Percentiles rank a stretch among this genome's conserved stretches.
Conservation (phyloP, 2,797 vertebrate genomes). For the Coreius guichenoti region DNA sequence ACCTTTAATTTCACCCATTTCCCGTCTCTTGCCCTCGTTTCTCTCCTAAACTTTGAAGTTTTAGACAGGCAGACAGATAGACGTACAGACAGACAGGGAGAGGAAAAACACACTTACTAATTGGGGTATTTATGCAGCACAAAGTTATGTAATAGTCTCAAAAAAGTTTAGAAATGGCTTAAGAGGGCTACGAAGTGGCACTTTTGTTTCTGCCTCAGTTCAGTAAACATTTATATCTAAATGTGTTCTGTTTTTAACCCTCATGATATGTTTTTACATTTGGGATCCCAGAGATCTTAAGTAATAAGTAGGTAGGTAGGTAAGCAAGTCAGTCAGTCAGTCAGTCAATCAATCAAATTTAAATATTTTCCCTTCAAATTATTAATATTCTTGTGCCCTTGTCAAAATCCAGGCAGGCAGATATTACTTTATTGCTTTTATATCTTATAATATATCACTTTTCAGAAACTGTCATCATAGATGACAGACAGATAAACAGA, state of each 20-base stretch:
- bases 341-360: no score
- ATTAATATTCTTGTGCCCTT: background rate
- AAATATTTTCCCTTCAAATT: background rate
- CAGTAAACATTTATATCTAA: background rate
- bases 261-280: background rate
- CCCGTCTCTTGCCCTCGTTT: constrained; percentile 11
- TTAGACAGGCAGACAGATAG: constrained; percentile 20
- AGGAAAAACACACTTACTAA: constrained; percentile 19
- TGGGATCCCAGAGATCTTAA: background rate
- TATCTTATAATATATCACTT: background rate
- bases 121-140: constrained; percentile 29
- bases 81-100: constrained; percentile 11
- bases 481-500: no score
- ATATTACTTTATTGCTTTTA: background rate
- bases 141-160: constrained; percentile 9
- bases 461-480: background rate
- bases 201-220: constrained; percentile 1
- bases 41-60: constrained; percentile 25
- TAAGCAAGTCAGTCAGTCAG: no score
- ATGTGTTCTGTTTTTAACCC: background rate
- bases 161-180: constrained; percentile 12
- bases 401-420: background rate
- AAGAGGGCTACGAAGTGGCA: background rate
- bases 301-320: no score
- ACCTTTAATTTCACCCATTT: constrained; percentile 20